phyloP scores from a whole-genome alignment of 2,113 vertebrate species.

The Alectura lathami region DNA sequence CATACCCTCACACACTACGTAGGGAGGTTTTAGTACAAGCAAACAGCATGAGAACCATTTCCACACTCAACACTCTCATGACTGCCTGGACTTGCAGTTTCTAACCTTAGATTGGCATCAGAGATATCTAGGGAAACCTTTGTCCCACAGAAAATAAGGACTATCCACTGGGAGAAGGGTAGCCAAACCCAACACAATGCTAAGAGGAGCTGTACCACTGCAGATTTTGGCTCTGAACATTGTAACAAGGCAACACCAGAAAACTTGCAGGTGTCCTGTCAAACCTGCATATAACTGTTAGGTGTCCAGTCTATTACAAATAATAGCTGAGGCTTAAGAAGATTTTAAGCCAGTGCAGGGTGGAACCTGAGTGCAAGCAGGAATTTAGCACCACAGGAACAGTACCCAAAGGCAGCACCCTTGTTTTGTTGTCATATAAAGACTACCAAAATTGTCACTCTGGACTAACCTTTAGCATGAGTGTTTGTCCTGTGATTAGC shows the following conservation, averaged over 20 bases:
- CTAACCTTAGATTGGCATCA: not conserved
- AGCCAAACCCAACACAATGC: not conserved
- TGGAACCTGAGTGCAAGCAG: not conserved
- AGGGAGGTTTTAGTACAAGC: not conserved
- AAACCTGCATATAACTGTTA: not conserved
- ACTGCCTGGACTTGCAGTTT: not conserved
- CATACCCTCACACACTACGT: not conserved
- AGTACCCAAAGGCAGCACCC: not conserved
- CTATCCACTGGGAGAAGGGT: not conserved
- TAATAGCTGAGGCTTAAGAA: not conserved
- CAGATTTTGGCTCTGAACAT: not conserved
- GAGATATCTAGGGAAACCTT: not conserved
- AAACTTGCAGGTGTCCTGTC: not conserved
- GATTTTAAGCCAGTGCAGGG: not conserved
- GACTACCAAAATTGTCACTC: not conserved
- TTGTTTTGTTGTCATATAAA: not conserved
- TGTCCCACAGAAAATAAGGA: not conserved
- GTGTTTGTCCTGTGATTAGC: not conserved
- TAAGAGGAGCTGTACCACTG: not conserved
- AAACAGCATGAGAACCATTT: not conserved
- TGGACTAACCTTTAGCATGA: not conserved
- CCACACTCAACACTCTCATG: not conserved
- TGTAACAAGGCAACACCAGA: not conserved
- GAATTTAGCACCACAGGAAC: not conserved
- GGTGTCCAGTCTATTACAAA: not conserved